Evolutionary conservation across 1,140 invertebrate species (phyloP).

Genomic region (Maniola jurtina): DNA sequence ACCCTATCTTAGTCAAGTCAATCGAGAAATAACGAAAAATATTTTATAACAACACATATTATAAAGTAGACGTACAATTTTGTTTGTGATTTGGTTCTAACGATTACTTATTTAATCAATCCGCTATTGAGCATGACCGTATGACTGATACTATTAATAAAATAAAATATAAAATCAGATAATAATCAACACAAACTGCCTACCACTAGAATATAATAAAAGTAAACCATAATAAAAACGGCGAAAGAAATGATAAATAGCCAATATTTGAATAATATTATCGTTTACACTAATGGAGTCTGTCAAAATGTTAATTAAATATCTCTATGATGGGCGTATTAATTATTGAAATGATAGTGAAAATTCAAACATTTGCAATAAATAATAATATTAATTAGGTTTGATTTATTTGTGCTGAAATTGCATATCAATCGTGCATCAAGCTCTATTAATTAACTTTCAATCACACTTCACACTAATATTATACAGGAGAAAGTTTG

Average conservation of each 20-base stretch:
- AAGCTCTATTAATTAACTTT: too few relatives aligned
- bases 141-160: too few relatives aligned
- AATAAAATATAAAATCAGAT: too few relatives aligned
- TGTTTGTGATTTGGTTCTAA: background rate
- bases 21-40: too few relatives aligned
- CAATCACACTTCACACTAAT: too few relatives aligned
- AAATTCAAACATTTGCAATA: conserved; percentile 17
- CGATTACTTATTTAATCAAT: background rate
- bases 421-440: conserved; percentile 13
- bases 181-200: too few relatives aligned
- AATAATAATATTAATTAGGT: conserved; percentile 3
- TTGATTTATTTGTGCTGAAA: conserved; percentile 12
- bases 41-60: too few relatives aligned
- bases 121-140: too few relatives aligned
- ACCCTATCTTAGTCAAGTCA: too few relatives aligned
- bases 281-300: background rate
- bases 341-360: conserved; percentile 18
- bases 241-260: background rate
- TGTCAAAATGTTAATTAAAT: conserved; percentile 13
- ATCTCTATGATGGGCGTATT: conserved; percentile 12
- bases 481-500: too few relatives aligned
- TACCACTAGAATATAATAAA: too few relatives aligned
- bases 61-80: too few relatives aligned
- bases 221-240: background rate
- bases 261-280: background rate